These are phyloP conservation scores for Mustela nigripes DNA, from an alignment of 2,113 vertebrate genomes.

Conservation along the genomic window DNA sequence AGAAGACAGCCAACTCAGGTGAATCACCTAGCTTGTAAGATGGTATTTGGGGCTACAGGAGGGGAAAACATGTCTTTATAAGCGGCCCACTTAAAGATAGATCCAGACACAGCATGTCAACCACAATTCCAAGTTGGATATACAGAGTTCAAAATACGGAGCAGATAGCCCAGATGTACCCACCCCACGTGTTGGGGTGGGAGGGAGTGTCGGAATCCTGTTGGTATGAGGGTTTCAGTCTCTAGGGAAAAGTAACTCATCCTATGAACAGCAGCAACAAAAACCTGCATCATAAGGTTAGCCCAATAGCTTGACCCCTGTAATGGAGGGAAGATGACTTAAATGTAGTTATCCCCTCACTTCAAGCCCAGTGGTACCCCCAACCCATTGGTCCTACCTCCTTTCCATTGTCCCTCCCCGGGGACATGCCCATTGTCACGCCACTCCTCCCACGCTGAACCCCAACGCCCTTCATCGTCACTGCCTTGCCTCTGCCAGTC, in stretches of 20 bases:
- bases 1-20: slow-evolving; percentile 24
- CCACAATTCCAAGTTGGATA: not conserved
- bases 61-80: not conserved
- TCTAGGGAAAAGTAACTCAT: not conserved
- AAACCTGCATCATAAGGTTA: not conserved
- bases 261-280: not conserved
- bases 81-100: not conserved
- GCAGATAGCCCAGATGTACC: not conserved
- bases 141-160: not conserved
- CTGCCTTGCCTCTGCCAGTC: not conserved
- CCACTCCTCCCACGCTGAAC: not conserved
- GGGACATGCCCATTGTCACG: too few species aligned
- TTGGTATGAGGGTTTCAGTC: not conserved
- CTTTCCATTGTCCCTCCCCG: not conserved
- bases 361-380: not conserved
- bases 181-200: not conserved
- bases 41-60: not conserved
- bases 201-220: not conserved
- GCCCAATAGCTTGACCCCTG: not conserved
- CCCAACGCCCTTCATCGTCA: not conserved
- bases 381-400: not conserved
- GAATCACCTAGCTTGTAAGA: slow-evolving; percentile 22
- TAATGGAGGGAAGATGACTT: not conserved
- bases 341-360: too few species aligned
- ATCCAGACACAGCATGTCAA: not conserved